Base-by-base conservation (phyloP, 1,140 invertebrate species). In the Chlorops oryzae region DNA sequence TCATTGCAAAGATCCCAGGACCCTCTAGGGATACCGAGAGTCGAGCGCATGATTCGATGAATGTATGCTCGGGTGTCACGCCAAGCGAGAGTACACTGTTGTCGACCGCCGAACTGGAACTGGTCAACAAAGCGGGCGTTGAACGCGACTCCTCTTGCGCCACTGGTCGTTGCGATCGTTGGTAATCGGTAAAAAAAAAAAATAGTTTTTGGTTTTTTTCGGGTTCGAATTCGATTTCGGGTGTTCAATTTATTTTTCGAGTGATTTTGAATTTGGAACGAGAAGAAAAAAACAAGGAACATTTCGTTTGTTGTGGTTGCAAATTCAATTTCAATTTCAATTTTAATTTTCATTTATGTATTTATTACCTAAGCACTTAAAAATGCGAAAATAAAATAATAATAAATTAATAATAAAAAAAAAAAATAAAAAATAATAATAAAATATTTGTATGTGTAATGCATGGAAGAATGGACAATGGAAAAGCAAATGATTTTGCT, bases 21-120 rank as follows among this genome's bases (percentile, higher is more conserved):
- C 69, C 89, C 73, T 92, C 89, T 37, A 92, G 73, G 50, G 88
- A 91, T 34, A 91, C 87, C 18, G 87, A 90, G 17, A 92, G 80
- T 28, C 89, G 77, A 9, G 88, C 89, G 67, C 87, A 92, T 55
- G 86, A 89, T 74, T 92, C 88, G 9, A 90, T 78, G 38, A 91
- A 77, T 20, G 84, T 88, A 60, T 90, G 88, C 73, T 90, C 88
- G 10, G 87, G 86, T 54, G 89, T 90, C 64, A 88, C 85, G 53
- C 84, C 85, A 43, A 89, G 76, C 2, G 84, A 87, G 4, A 80
- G 59, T 54, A 73, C 72, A 58, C 77, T 69, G 65, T 72, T 74
- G 47, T 72, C 73, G 55, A 62, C 59, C 56, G 63, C 63, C 10
- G 77, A 73, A 53, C 82, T 81, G 41, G 81, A 79, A 37, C 81